Evolutionary conservation across 2,888 invertebrate species (phyloP).

Genomic region (Digitonthophagus gazella): DNA sequence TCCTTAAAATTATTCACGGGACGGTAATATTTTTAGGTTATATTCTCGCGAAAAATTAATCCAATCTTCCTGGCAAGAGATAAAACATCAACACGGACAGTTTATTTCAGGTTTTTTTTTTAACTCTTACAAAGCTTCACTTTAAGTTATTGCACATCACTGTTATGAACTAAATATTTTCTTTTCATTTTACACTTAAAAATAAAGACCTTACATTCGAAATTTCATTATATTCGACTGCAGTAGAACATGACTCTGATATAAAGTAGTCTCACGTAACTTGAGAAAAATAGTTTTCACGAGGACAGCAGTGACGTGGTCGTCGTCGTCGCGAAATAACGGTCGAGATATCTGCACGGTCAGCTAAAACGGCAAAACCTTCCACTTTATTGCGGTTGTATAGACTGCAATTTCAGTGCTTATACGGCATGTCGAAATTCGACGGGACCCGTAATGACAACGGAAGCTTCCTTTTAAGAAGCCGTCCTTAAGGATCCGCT

Average conservation of each 20-base stretch:
- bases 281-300: not conserved
- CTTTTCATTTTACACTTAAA: no score
- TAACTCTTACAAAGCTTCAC: no score
- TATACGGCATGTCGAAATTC: conserved; percentile 15
- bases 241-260: not conserved
- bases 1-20: not conserved
- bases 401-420: conserved; percentile 13
- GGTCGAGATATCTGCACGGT: not conserved
- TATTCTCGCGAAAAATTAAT: not conserved
- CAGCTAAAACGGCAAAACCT: not conserved
- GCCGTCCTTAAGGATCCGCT: conserved; percentile 6
- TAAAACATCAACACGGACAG: no score
- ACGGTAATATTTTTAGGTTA: not conserved
- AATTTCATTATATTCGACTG: not conserved
- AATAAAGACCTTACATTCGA: no score
- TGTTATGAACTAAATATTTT: not conserved
- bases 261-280: not conserved
- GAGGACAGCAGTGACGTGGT: not conserved
- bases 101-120: no score
- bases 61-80: not conserved
- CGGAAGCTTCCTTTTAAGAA: conserved; percentile 9
- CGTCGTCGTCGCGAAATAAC: not conserved
- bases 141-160: not conserved
- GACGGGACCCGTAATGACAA: conserved; percentile 8
- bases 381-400: conserved; percentile 13